Percentiles rank a stretch among this genome's conserved stretches.
Evolutionary conservation across 2,113 vertebrate genomes (phyloP).

Genomic region (Choloepus hoffmanni): DNA sequence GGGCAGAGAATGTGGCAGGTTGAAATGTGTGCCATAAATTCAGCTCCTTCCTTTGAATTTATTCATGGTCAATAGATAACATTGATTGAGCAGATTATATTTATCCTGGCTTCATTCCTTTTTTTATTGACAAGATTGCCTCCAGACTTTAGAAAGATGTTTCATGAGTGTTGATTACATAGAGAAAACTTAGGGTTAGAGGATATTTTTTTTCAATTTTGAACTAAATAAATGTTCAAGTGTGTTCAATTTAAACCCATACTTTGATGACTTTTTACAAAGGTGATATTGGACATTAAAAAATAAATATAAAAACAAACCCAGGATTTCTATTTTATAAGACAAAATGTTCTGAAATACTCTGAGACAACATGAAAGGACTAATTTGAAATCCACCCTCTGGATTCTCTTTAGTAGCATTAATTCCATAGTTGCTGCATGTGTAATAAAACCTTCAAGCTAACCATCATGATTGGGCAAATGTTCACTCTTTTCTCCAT

Average conservation of each 20-base stretch:
- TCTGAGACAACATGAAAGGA: background rate
- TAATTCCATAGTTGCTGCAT: too few species aligned
- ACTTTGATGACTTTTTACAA: background rate
- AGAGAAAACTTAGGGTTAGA: background rate
- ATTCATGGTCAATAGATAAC: background rate
- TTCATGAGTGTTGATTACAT: background rate
- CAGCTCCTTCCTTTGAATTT: background rate
- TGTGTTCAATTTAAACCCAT: background rate
- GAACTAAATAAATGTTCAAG: background rate
- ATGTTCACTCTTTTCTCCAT: background rate
- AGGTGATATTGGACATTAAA: background rate
- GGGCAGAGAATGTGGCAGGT: background rate
- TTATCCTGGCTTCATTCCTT: background rate
- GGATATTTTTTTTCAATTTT: background rate
- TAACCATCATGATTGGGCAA: too few species aligned
- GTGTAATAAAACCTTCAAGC: too few species aligned
- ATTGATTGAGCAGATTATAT: background rate
- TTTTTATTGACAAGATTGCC: background rate
- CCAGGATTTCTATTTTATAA: background rate
- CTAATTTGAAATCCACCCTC: background rate
- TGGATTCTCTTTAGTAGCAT: background rate
- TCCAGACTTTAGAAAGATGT: background rate
- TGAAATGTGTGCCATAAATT: background rate
- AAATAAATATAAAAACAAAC: background rate
- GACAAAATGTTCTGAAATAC: background rate